Percentiles rank a stretch among this genome's conserved stretches.
These are phyloP conservation scores for Muricea muricata DNA, from an alignment of 92 coral and sea anemone genomes.

Conservation along the genomic window DNA sequence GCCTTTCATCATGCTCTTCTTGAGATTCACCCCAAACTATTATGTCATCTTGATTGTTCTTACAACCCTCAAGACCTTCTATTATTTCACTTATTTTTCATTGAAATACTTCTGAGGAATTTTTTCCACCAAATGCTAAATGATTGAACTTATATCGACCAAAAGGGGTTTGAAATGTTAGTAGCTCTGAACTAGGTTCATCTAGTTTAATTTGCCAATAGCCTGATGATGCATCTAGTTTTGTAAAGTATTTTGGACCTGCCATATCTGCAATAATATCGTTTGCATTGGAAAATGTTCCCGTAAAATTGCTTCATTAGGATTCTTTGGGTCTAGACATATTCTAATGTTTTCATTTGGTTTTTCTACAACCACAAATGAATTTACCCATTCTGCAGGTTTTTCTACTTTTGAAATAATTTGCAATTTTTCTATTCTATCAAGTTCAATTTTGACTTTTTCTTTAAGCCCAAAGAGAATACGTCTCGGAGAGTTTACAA, in stretches of 20 bases:
- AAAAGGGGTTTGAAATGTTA: constrained; percentile 15
- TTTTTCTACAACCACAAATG: constrained; percentile 22
- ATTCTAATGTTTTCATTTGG: constrained; percentile 27
- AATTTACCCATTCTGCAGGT: constrained; percentile 9
- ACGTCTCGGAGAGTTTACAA: neutral
- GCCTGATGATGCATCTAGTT: constrained; percentile 26
- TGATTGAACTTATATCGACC: neutral
- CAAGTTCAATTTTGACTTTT: constrained; percentile 5
- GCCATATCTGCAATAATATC: constrained; percentile 18
- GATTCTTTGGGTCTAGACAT: constrained; percentile 34
- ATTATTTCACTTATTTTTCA: constrained; percentile 18
- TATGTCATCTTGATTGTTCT: constrained; percentile 9
- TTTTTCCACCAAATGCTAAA: constrained; percentile 2
- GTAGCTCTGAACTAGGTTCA: constrained; percentile 5
- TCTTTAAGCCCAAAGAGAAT: neutral
- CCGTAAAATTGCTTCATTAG: constrained; percentile 13
- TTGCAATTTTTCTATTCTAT: neutral
- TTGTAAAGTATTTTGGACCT: neutral
- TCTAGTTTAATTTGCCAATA: constrained; percentile 9
- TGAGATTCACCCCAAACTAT: neutral
- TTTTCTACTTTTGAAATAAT: constrained; percentile 15
- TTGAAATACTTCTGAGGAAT: neutral
- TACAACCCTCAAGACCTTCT: constrained; percentile 1
- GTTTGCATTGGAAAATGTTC: constrained; percentile 23
- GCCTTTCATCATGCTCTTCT: constrained; percentile 18